Conservation (phyloP, 2,888 invertebrate species). For the Cryptops parisi region DNA sequence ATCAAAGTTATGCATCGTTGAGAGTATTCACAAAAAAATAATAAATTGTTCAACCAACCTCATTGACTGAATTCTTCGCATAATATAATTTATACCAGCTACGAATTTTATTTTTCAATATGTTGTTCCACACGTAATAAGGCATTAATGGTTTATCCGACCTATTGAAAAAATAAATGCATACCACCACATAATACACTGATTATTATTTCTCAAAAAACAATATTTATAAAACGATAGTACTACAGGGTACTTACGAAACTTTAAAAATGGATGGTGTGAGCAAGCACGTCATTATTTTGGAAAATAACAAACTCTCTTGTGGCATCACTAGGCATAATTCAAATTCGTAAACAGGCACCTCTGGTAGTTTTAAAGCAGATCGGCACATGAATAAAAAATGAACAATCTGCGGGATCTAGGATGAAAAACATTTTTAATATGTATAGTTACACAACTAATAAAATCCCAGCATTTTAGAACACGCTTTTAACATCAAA, state of each 20-base stretch:
- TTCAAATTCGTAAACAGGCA: slow-evolving; percentile 44
- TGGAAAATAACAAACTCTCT: slow-evolving; percentile 39
- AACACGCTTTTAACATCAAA: not conserved
- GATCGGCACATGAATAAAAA: slow-evolving; percentile 40
- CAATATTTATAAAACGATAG: too few species aligned
- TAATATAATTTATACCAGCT: slow-evolving; percentile 40
- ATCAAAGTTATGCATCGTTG: too few species aligned
- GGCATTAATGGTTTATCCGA: slow-evolving; percentile 1
- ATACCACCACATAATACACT: too few species aligned
- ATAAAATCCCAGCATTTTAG: not conserved
- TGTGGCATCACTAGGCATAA: slow-evolving; percentile 41
- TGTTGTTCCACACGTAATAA: slow-evolving; percentile 33
- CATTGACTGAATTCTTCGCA: slow-evolving; percentile 29
- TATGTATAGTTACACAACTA: not conserved
- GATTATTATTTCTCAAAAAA: too few species aligned
- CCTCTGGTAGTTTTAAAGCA: slow-evolving; percentile 37
- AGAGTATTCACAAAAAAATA: too few species aligned
- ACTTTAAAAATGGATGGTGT: not conserved
- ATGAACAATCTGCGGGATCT: slow-evolving; percentile 43
- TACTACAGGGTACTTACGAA: slow-evolving; percentile 3
- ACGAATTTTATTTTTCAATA: slow-evolving; percentile 35
- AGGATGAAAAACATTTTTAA: slow-evolving; percentile 19
- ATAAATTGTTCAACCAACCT: slow-evolving; percentile 22
- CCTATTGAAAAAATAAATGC: too few species aligned
- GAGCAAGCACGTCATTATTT: slow-evolving; percentile 42